Percentiles rank a stretch among this genome's conserved stretches.
These are phyloP conservation scores for Pogonocherus hispidulus DNA, from an alignment of 2,888 invertebrate species.

Conservation along the genomic window DNA sequence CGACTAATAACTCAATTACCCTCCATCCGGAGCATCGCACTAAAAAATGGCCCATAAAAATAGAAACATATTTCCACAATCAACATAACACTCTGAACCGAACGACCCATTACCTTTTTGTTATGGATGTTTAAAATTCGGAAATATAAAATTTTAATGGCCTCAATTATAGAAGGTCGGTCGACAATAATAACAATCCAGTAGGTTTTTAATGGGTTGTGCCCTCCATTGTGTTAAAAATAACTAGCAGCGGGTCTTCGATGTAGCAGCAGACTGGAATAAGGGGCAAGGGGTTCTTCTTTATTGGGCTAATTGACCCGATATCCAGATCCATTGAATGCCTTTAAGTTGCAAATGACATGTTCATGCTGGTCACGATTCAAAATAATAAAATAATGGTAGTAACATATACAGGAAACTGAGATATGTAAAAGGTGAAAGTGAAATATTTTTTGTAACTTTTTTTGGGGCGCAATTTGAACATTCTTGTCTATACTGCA, in stretches of 20 bases:
- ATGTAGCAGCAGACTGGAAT: not conserved
- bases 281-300: not conserved
- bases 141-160: slow-evolving; percentile 38
- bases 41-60: slow-evolving; percentile 42
- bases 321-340: not conserved
- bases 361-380: no score
- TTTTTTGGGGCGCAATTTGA: no score
- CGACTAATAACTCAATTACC: slow-evolving; percentile 41
- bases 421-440: no score
- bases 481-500: no score
- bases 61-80: slow-evolving; percentile 39
- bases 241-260: slow-evolving; percentile 5
- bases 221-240: slow-evolving; percentile 21
- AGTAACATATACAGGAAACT: no score
- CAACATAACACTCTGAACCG: slow-evolving; percentile 37
- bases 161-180: slow-evolving; percentile 43
- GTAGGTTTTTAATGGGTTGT: slow-evolving; percentile 27
- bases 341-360: no score
- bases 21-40: slow-evolving; percentile 38
- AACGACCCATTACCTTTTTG: slow-evolving; percentile 37
- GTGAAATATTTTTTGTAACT: no score
- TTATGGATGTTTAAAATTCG: slow-evolving; percentile 37
- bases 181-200: slow-evolving; percentile 43
- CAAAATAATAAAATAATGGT: no score
- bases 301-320: not conserved